Conservation (phyloP, 2,797 vertebrate genomes). For the Emys orbicularis region DNA sequence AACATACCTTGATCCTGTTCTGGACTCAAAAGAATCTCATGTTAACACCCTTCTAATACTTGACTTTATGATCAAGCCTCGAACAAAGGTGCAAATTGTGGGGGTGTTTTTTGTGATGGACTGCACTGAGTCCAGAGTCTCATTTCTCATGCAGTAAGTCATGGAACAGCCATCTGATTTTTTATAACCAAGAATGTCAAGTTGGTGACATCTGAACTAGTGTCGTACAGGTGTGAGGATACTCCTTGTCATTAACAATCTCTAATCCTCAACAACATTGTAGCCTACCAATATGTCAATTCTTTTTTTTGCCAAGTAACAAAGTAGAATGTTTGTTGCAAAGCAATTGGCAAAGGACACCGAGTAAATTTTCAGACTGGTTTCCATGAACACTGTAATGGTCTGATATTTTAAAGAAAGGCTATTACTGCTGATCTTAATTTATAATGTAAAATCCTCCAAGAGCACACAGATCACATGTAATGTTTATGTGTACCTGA, state of each 20-base stretch:
- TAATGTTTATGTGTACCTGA: slow-evolving; percentile 76
- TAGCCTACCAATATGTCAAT: neutral
- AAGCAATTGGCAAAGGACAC: neutral
- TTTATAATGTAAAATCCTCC: neutral
- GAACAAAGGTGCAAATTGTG: neutral
- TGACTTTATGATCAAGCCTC: neutral
- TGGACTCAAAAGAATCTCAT: neutral
- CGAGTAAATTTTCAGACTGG: neutral
- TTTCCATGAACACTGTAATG: neutral
- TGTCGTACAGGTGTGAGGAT: neutral
- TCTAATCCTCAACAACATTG: neutral
- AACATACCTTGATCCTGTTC: neutral
- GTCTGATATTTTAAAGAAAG: neutral
- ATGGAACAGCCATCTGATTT: neutral
- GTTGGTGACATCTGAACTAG: neutral
- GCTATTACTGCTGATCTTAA: neutral
- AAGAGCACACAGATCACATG: neutral
- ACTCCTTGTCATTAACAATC: neutral
- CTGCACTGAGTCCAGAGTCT: neutral
- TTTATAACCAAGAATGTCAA: neutral
- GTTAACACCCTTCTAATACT: neutral
- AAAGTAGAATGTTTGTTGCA: neutral
- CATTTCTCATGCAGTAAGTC: neutral
- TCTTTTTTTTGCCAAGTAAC: slow-evolving; percentile 8
- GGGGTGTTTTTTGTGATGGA: neutral